Percentiles rank a stretch among this genome's conserved stretches.
These are phyloP conservation scores for Polyodon spathula DNA, from an alignment of 2,113 vertebrate species.

Conservation along the genomic window DNA sequence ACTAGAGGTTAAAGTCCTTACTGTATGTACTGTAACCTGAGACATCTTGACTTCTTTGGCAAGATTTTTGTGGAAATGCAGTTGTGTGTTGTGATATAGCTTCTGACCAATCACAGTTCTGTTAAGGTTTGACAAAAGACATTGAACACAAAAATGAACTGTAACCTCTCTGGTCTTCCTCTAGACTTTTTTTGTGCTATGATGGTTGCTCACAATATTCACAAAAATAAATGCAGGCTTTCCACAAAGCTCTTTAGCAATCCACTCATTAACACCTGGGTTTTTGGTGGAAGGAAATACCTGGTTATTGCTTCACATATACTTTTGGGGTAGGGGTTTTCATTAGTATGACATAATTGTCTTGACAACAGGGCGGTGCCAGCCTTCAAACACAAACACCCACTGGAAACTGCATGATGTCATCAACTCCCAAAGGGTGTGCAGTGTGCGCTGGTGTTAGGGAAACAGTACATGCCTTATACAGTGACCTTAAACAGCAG, in stretches of 20 bases:
- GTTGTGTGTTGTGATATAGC: no score
- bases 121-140: no score
- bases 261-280: slow-evolving; percentile 27
- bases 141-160: no score
- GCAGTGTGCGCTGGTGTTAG: neutral
- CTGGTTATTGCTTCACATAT: slow-evolving; percentile 41
- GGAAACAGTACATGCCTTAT: slow-evolving; percentile 8
- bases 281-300: slow-evolving; percentile 38
- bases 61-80: no score
- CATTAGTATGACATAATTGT: slow-evolving; percentile 50
- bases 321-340: slow-evolving; percentile 25
- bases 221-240: no score
- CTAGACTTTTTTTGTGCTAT: no score
- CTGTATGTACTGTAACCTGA: no score
- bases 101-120: no score
- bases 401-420: slow-evolving; percentile 25
- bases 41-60: no score
- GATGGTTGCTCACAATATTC: no score
- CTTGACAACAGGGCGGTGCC: slow-evolving; percentile 40
- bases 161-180: no score
- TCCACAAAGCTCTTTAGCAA: slow-evolving; percentile 4
- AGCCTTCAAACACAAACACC: slow-evolving; percentile 41
- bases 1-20: slow-evolving; percentile 3
- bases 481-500: slow-evolving; percentile 17
- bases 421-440: neutral